Conservation (phyloP, 2,113 vertebrate genomes). For the Desmodus rotundus region DNA sequence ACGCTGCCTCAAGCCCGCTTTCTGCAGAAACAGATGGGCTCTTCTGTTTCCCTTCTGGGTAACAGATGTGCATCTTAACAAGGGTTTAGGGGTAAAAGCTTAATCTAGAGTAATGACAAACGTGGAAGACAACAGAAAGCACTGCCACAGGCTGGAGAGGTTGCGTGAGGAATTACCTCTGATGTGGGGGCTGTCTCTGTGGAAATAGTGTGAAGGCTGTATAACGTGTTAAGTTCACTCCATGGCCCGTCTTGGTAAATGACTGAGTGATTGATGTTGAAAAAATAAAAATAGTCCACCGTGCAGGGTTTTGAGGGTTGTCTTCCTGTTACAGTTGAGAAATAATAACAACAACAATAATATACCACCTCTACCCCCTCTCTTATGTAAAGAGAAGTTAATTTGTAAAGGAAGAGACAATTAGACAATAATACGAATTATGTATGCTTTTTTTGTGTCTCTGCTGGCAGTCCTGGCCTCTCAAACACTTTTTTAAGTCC, state of each 20-base stretch:
- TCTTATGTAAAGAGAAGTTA: background rate
- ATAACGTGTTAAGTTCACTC: background rate
- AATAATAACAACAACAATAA: background rate
- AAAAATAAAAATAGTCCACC: background rate
- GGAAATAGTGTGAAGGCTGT: background rate
- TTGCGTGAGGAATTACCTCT: background rate
- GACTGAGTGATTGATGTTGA: background rate
- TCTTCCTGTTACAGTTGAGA: background rate
- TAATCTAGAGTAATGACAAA: background rate
- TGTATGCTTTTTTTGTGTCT: background rate
- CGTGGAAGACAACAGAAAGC: background rate
- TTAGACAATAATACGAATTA: background rate
- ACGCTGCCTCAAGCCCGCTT: background rate
- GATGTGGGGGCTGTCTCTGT: background rate
- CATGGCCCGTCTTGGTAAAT: background rate
- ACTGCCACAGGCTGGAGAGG: background rate
- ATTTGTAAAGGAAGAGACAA: background rate
- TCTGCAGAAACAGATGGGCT: background rate
- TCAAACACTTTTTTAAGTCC: background rate
- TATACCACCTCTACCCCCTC: rapidly evolving
- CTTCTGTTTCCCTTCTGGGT: background rate
- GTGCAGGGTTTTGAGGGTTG: background rate
- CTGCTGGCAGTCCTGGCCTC: background rate
- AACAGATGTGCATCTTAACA: constrained; percentile 16
- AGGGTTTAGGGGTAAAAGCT: background rate